Evolutionary conservation across 2,797 vertebrate genomes (phyloP).

Genomic region (Danio kyathit): DNA sequence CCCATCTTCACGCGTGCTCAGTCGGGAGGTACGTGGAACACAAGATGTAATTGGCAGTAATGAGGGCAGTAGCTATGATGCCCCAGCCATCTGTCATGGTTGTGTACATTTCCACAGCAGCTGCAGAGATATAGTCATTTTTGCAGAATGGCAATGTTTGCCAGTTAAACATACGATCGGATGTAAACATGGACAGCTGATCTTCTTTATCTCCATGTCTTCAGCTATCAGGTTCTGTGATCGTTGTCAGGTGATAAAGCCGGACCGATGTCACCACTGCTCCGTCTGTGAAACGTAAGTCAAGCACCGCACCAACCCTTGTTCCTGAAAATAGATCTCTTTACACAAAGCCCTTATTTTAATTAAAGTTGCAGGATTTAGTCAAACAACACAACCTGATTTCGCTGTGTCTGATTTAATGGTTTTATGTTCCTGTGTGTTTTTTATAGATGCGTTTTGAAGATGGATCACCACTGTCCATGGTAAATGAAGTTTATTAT

Average conservation of each 20-base stretch:
- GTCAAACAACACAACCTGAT: constrained; percentile 44
- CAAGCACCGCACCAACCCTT: constrained; percentile 33
- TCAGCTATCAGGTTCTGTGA: constrained; percentile 97
- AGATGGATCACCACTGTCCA: constrained; percentile 99
- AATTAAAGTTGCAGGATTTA: constrained; percentile 64
- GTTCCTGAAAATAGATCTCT: constrained; percentile 60
- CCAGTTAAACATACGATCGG: not conserved
- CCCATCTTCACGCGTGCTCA: constrained; percentile 92
- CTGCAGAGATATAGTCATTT: not conserved
- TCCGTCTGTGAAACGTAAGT: constrained; percentile 98
- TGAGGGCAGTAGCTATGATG: too few species aligned
- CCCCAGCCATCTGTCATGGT: not conserved
- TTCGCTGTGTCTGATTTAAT: constrained; percentile 38
- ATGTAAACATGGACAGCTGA: constrained; percentile 32
- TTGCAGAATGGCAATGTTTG: not conserved
- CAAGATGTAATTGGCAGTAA: not conserved
- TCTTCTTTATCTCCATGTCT: constrained; percentile 54
- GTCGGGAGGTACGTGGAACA: constrained; percentile 83
- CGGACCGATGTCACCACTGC: constrained; percentile 98
- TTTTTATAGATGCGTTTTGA: constrained; percentile 89
- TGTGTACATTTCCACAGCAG: not conserved
- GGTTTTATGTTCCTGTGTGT: not conserved
- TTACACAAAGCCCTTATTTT: constrained; percentile 57
- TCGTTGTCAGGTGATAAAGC: constrained; percentile 96
- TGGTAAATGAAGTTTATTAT: constrained; percentile 81